Evolutionary conservation across 2,113 vertebrate genomes (phyloP).

Genomic region (Phalacrocorax pelagicus): DNA sequence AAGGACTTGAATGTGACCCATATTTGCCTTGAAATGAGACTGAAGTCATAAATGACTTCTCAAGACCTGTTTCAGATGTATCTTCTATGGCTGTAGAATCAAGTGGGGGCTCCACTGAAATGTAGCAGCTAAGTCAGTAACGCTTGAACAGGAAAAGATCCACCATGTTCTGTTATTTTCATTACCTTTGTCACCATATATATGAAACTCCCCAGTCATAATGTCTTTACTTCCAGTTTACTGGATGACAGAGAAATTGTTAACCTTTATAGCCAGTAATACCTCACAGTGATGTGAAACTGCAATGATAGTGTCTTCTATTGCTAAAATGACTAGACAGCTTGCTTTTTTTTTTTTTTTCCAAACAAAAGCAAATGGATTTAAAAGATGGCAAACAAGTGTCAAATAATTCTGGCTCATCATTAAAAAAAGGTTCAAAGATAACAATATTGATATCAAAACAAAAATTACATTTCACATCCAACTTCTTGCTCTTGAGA

Average conservation of each 20-base stretch:
- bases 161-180: not conserved
- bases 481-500: not conserved
- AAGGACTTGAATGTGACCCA: not conserved
- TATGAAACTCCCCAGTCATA: not conserved
- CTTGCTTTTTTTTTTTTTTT: not conserved
- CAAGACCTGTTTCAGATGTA: not conserved
- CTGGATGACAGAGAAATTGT: not conserved
- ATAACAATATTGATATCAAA: not conserved
- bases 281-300: not conserved
- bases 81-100: not conserved
- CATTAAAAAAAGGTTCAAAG: not conserved
- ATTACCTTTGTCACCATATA: not conserved
- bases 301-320: not conserved
- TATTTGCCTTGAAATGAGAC: not conserved
- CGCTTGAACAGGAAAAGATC: not conserved
- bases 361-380: not conserved
- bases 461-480: not conserved
- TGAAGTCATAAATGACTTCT: not conserved
- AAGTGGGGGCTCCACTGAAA: not conserved
- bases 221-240: not conserved
- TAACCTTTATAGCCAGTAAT: not conserved
- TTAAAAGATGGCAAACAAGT: not conserved
- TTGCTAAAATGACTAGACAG: not conserved
- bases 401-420: not conserved
- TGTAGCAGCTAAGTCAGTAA: not conserved